Percentiles rank a stretch among this genome's conserved stretches.
These are phyloP conservation scores for Diachasma alloeum DNA, from an alignment of 1,140 invertebrate species.

Conservation along the genomic window DNA sequence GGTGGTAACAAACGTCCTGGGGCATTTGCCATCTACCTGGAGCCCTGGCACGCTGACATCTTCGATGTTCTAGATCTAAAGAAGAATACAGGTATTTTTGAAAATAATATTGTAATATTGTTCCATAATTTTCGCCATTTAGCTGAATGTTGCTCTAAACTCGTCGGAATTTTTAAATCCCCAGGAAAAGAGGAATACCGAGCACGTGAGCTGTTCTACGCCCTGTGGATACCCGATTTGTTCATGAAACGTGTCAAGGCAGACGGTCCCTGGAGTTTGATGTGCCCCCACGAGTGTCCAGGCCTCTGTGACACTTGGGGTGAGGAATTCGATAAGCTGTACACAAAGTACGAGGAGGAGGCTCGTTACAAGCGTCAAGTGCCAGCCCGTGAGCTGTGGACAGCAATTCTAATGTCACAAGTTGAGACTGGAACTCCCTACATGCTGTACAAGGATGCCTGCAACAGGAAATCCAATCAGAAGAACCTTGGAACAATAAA, in stretches of 20 bases:
- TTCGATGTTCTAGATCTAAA: conserved; percentile 95
- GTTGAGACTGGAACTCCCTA: conserved; percentile 99
- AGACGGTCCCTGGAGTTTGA: conserved; percentile 90
- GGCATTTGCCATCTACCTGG: conserved; percentile 98
- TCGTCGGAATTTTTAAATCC: too few relatives aligned
- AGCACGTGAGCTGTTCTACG: conserved; percentile 97
- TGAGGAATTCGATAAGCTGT: conserved; percentile 92
- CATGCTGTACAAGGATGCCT: conserved; percentile 98
- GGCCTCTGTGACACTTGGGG: conserved; percentile 93
- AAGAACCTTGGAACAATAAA: conserved; percentile 99
- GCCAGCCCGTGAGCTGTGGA: conserved; percentile 91
- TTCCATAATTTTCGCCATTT: too few relatives aligned
- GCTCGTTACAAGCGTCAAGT: conserved; percentile 80
- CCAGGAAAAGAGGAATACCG: conserved; percentile 88
- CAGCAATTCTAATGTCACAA: conserved; percentile 93
- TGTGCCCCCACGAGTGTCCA: conserved; percentile 96
- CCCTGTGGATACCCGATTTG: conserved; percentile 97
- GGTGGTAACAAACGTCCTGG: conserved; percentile 98
- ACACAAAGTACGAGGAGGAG: conserved; percentile 89
- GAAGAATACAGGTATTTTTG: conserved; percentile 87
- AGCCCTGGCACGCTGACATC: conserved; percentile 99
- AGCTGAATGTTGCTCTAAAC: too few relatives aligned
- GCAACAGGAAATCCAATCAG: conserved; percentile 98
- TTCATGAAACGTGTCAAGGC: conserved; percentile 97
- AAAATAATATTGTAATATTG: too few relatives aligned